Percentiles rank a stretch among this genome's conserved stretches.
phyloP scores from a whole-genome alignment of 2,113 vertebrate species.

The Ameiurus melas region DNA sequence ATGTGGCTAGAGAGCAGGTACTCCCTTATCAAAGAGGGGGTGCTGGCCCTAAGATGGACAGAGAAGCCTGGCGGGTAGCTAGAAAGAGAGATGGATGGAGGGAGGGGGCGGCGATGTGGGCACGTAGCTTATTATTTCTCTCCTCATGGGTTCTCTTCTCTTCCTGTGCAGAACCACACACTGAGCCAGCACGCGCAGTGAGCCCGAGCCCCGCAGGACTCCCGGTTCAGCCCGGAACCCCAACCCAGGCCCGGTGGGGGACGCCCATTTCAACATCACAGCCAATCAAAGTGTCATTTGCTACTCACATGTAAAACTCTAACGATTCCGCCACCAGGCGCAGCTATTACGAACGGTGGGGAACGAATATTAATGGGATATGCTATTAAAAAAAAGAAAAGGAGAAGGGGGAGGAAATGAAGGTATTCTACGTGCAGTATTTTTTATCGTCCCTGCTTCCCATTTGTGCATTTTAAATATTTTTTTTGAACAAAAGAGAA shows the following conservation, averaged over 20 bases:
- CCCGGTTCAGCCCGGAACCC: conserved; percentile 94
- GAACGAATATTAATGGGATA: conserved; percentile 99
- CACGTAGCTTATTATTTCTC: conserved; percentile 93
- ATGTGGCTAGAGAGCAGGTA: conserved; percentile 48
- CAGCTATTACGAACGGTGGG: conserved; percentile 99
- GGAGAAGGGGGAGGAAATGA: conserved; percentile 53
- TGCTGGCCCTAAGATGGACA: conserved; percentile 50
- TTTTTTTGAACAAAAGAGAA: conserved; percentile 60
- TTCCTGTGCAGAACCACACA: conserved; percentile 98
- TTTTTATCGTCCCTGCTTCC: conserved; percentile 97
- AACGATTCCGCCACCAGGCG: conserved; percentile 99
- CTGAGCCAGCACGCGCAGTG: conserved; percentile 99
- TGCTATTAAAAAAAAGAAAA: conserved; percentile 90
- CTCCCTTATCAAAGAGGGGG: conserved; percentile 50
- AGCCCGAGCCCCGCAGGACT: conserved; percentile 94
- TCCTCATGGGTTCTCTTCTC: conserved; percentile 92
- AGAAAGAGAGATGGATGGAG: conserved; percentile 57
- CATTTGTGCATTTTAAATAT: conserved; percentile 65
- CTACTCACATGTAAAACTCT: conserved; percentile 99
- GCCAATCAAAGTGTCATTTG: conserved; percentile 99
- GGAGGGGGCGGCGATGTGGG: conserved; percentile 79
- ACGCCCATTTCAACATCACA: conserved; percentile 99
- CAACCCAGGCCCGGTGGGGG: conserved; percentile 94
- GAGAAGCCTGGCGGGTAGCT: conserved; percentile 48
- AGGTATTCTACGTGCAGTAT: conserved; percentile 99